Base-by-base conservation (phyloP, 2,113 vertebrate genomes). In the Setophaga kirtlandii region DNA sequence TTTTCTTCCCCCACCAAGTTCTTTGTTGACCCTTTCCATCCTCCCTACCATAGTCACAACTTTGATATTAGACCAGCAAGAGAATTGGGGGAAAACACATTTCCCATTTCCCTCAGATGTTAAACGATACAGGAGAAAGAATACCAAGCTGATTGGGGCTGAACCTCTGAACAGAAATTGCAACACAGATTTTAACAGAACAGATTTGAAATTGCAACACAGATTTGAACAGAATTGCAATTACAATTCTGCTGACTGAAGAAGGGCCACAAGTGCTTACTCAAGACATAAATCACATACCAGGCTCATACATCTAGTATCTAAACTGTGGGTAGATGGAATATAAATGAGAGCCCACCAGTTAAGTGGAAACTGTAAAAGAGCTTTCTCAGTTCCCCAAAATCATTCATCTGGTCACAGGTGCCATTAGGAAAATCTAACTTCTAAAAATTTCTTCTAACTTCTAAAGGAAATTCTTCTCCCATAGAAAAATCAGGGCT, bases 71-170 rank as follows among this genome's bases (percentile, higher is more conserved):
- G 52, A 86, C 5, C 16, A 88, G 31, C 25, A 88, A 80, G 8
- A 8, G 6, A 17, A 12, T 0, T 56, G 5, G 5, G 3, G 6
- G 4, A 42, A 46, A 73, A 83, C 5, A 52, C 14, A 67, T 21
- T 53, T 87, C 21, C 22, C 35, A 27, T 41, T 44, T 87, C 46
- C 44, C 35, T 69, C 37, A 56, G 27, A 59, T 31, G 14, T 64
- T 76, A 75, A 56, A 83, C 69, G 31, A 71, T 18, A 56, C 3
- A 85, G 15, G 88, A 73, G 7, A 87, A 33, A 5, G 7, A 90
- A 55, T 10, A 79, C 24, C 74, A 69, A 28, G 28, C 31, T 82
- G 18, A 81, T 71, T 53, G 59, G 49, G 59, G 50, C 8, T 55
- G 46, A 85, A 42, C 33, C 14, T 86, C 58, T 59, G n/a, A 93